A percentile compares a stretch with the other conserved stretches of the same genome.
Conservation (phyloP, 53 echinoderm and acorn worm species). For the Patiria pectinifera region DNA sequence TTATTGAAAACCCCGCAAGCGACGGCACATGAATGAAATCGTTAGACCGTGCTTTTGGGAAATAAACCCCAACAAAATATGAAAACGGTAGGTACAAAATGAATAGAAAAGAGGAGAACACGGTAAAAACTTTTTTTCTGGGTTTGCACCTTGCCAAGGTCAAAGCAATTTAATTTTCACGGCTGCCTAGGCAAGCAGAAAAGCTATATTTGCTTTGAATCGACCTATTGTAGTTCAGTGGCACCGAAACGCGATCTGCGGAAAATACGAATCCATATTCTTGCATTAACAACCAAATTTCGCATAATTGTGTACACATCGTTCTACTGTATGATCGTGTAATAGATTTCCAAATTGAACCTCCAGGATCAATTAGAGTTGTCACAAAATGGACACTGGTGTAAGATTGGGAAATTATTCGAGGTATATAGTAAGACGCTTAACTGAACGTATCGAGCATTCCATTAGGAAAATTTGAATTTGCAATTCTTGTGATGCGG, state of each 20-base stretch:
- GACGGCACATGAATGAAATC: background rate
- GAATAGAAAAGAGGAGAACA: too few relatives aligned
- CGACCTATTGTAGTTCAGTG: background rate
- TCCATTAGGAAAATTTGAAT: too few relatives aligned
- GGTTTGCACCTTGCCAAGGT: slow-evolving; percentile 36
- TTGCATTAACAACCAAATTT: background rate
- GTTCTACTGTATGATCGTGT: background rate
- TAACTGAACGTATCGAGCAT: too few relatives aligned
- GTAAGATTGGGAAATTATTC: too few relatives aligned
- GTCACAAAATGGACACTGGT: too few relatives aligned
- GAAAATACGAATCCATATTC: background rate
- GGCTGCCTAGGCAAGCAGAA: background rate
- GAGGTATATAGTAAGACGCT: too few relatives aligned
- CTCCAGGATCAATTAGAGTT: too few relatives aligned
- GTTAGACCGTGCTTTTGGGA: background rate
- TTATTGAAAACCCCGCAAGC: too few relatives aligned
- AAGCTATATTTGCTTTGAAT: background rate
- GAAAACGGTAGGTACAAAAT: background rate
- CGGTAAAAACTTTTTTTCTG: background rate
- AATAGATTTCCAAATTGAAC: too few relatives aligned
- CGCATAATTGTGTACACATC: background rate
- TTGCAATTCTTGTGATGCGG: too few relatives aligned
- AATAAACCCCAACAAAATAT: slow-evolving; percentile 1
- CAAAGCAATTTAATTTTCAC: slow-evolving; percentile 51
- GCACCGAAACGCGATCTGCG: background rate